Conservation (phyloP, 1,140 invertebrate species). For the Lucilia cuprina region DNA sequence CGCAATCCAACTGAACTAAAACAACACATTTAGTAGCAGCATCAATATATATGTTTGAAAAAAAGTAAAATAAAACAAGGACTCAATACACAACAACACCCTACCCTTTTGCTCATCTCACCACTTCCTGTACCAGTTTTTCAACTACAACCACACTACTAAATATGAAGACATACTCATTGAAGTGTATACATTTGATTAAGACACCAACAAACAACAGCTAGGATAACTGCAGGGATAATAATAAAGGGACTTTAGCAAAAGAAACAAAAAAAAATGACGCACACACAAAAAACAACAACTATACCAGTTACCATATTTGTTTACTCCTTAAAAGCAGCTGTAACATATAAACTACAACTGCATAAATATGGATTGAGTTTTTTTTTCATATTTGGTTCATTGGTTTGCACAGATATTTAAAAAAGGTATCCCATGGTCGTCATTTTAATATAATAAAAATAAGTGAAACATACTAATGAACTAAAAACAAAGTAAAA, state of each 20-base stretch:
- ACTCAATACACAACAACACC: no score
- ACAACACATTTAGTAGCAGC: no score
- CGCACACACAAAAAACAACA: background rate
- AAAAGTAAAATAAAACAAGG: no score
- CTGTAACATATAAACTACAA: background rate
- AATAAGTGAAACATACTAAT: slow-evolving; percentile 3
- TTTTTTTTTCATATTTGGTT: background rate
- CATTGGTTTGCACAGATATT: background rate
- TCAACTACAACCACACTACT: background rate
- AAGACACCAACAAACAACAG: background rate
- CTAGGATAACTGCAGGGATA: background rate
- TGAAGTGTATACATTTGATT: slow-evolving; percentile 26
- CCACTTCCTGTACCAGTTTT: no score
- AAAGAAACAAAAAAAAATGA: background rate
- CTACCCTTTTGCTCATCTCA: no score
- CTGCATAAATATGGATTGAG: background rate
- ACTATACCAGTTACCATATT: background rate
- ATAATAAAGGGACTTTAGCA: background rate
- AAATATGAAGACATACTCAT: slow-evolving; percentile 12
- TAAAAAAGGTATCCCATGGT: background rate
- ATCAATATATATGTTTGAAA: no score
- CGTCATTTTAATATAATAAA: background rate
- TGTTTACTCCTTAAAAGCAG: background rate
- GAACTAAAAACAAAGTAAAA: background rate
- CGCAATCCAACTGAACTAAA: background rate